Evolutionary conservation across 2,888 invertebrate genomes (phyloP).

Genomic region (Rhamnusium bicolor): DNA sequence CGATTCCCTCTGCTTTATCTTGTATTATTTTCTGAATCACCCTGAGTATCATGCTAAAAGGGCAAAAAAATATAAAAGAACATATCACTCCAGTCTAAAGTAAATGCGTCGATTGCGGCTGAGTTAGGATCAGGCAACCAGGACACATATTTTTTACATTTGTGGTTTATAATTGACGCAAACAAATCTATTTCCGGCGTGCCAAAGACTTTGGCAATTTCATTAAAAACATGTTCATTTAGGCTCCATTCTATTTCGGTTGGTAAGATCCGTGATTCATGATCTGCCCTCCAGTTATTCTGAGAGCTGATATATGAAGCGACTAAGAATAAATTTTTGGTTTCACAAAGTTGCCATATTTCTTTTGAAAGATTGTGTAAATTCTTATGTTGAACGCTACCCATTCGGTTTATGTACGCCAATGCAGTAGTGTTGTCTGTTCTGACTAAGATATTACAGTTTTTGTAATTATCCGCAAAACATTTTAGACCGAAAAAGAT

Average conservation of each 20-base stretch:
- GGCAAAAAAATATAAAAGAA: constrained; percentile 3
- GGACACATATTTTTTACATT: constrained; percentile 41
- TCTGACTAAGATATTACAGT: no score
- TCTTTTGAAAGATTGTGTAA: no score
- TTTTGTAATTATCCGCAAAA: no score
- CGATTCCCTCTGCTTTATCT: background rate
- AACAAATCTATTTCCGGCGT: constrained; percentile 53
- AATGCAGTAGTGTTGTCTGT: background rate
- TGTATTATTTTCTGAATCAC: background rate
- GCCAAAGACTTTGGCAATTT: constrained; percentile 30
- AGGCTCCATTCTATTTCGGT: constrained; percentile 12
- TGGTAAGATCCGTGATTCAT: constrained; percentile 10
- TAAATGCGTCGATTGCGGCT: background rate
- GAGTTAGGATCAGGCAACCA: background rate
- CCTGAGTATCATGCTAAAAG: background rate
- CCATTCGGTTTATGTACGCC: background rate
- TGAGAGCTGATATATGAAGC: constrained; percentile 5
- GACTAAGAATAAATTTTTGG: background rate
- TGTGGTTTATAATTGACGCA: constrained; percentile 53
- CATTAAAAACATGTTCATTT: background rate
- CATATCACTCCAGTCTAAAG: constrained; percentile 3
- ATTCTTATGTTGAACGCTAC: background rate
- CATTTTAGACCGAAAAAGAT: no score
- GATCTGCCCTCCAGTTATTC: constrained; percentile 13
- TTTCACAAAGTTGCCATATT: background rate